Evolutionary conservation across 2,888 invertebrate species (phyloP), one percentile per base, ranked within the genome.

Genomic region (Ophion obscuratus): DNA sequence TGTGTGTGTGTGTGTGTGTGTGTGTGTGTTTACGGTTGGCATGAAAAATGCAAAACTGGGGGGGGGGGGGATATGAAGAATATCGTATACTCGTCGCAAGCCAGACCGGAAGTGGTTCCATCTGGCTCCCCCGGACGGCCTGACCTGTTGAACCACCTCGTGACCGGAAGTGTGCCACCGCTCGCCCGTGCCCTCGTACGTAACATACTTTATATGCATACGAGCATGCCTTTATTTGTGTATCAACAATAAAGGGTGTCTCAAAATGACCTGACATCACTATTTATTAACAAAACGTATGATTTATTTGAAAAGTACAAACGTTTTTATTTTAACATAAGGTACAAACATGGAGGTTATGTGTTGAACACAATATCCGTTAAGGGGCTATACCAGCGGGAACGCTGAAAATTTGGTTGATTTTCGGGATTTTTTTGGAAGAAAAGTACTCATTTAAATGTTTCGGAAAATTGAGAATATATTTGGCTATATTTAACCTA

Each of bases 61-160:
- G 83, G 76, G 75, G 85, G 5, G 40, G 5, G 3, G 9, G 40
- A 61, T 9, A 61, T 61, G 20, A 17, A 44, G 40, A 36, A 59
- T 59, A 20, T 44, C 40, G 64, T 59, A 75, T 74, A 81, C 68
- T 78, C 86, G 87, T 83, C 87, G 87, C 83, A 71, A 75, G 75
- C 83, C 70, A 80, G 90, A 89, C 92, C 93, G 94, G 94, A 94
- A 94, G 93, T 93, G 93, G 93, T 94, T 93, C 93, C 93, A 94
- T 94, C 93, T 94, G 94, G 93, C 92, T 92, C 93, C 92, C 92
- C 92, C 87, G 78, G 91, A 92, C 91, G 92, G 93, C 92, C 92
- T 94, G 94, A 94, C 94, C 94, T 94, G 94, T 93, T 94, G 94
- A 93, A 93, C 94, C 93, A 93, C 93, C 94, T 94, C 93, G 92